Evolutionary conservation across 2,113 vertebrate genomes (phyloP).

Genomic region (Crotalus tigris): DNA sequence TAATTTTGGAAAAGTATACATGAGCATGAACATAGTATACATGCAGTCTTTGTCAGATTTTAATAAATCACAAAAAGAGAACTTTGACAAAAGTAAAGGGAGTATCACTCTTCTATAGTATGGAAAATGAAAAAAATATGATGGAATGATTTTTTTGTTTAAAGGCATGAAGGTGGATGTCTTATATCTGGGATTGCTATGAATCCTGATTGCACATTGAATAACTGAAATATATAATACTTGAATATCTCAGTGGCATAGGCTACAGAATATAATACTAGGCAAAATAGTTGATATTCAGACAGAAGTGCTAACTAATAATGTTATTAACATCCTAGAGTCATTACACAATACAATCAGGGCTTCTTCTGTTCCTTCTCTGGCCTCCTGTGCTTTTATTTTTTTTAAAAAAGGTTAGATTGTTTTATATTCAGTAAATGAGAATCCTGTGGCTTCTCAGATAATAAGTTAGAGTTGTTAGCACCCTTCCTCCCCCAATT

Average conservation of each 20-base stretch:
- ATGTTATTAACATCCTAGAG: not conserved
- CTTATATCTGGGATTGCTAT: not conserved
- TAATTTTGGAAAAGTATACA: not conserved
- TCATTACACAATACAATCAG: not conserved
- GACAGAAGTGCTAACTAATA: not conserved
- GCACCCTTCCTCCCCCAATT: not conserved
- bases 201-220: not conserved
- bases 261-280: not conserved
- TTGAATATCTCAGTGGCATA: not conserved
- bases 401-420: not conserved
- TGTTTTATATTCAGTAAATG: not conserved
- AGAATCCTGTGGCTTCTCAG: not conserved
- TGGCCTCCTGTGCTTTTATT: not conserved
- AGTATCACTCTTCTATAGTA: not conserved
- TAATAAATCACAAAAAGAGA: not conserved
- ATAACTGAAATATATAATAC: not conserved
- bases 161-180: not conserved
- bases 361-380: not conserved
- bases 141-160: not conserved
- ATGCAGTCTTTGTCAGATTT: not conserved
- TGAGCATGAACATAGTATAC: not conserved
- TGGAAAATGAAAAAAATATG: not conserved
- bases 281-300: not conserved
- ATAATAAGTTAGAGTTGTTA: not conserved
- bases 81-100: not conserved